These are phyloP conservation scores for Littorina saxatilis DNA, from an alignment of 1,140 invertebrate species.

Conservation along the genomic window DNA sequence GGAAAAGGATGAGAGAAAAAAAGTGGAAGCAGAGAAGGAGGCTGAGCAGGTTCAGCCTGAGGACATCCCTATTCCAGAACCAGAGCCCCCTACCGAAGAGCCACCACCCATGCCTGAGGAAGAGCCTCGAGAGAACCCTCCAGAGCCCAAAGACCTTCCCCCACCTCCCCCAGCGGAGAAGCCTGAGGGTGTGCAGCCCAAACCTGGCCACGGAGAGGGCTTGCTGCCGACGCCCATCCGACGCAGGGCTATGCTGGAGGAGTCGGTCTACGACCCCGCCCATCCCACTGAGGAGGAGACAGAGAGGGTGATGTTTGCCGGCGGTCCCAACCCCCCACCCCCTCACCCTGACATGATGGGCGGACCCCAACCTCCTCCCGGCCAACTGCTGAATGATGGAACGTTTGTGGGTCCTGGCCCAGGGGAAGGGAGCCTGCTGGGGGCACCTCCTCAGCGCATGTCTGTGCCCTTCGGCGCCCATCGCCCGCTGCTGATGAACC, in stretches of 20 bases:
- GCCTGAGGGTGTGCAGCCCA: constrained; percentile 8
- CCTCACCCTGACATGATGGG: constrained; percentile 16
- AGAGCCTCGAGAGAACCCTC: constrained; percentile 1
- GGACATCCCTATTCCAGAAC: background rate
- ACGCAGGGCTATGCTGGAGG: constrained; percentile 30
- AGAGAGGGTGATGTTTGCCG: constrained; percentile 24
- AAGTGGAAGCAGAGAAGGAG: background rate
- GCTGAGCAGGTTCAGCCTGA: background rate
- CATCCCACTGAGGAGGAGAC: constrained; percentile 55
- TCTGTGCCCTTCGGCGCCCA: constrained; percentile 21
- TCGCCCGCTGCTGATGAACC: constrained; percentile 39
- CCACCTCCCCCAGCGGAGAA: background rate
- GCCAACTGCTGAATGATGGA: background rate
- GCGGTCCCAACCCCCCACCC: background rate
- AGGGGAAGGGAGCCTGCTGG: constrained; percentile 22
- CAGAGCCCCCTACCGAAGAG: background rate
- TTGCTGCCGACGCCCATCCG: background rate
- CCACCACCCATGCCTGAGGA: background rate
- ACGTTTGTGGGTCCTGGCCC: background rate
- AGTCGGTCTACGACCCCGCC: constrained; percentile 53
- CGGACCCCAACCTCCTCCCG: background rate
- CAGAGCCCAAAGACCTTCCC: background rate
- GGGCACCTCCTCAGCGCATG: constrained; percentile 30
- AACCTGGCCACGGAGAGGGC: constrained; percentile 3
- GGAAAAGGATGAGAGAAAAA: no score